These are phyloP conservation scores for Papilio xuthus DNA, from an alignment of 1,140 invertebrate species.

Conservation along the genomic window DNA sequence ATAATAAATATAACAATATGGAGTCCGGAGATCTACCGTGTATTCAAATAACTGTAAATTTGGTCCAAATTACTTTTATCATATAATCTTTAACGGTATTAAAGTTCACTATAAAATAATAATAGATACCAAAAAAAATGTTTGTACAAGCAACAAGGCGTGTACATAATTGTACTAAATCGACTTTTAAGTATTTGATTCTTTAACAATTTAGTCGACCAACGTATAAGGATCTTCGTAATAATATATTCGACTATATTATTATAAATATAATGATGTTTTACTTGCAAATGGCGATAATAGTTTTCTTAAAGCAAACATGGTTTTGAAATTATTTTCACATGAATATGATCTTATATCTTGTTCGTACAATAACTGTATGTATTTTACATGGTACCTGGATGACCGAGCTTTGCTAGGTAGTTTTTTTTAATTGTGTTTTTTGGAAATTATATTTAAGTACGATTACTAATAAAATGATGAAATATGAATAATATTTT, in stretches of 20 bases:
- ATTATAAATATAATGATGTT: not conserved
- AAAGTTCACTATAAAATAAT: slow-evolving; percentile 14
- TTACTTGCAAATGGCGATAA: slow-evolving; percentile 7
- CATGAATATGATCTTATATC: not conserved
- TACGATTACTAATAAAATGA: too few relatives aligned
- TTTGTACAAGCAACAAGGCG: slow-evolving; percentile 51
- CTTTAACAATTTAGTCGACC: slow-evolving; percentile 37
- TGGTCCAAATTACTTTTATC: not conserved
- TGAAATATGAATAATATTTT: too few relatives aligned
- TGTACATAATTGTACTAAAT: slow-evolving; percentile 54
- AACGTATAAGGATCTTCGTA: not conserved
- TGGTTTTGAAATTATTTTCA: not conserved
- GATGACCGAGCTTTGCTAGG: too few relatives aligned
- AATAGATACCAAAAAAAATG: slow-evolving; percentile 42
- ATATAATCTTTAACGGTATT: not conserved
- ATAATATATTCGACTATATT: slow-evolving; percentile 4
- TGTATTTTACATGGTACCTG: too few relatives aligned
- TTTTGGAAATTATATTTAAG: too few relatives aligned
- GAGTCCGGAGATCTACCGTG: not conserved
- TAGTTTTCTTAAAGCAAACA: not conserved
- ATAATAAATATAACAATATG: not conserved
- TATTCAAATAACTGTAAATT: not conserved
- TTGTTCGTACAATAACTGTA: not conserved
- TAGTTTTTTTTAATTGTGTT: too few relatives aligned
- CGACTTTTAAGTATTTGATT: slow-evolving; percentile 52